Percentiles rank a stretch among this genome's conserved stretches.
phyloP scores from a whole-genome alignment of 1,140 invertebrate species.

The Chelonus insularis region DNA sequence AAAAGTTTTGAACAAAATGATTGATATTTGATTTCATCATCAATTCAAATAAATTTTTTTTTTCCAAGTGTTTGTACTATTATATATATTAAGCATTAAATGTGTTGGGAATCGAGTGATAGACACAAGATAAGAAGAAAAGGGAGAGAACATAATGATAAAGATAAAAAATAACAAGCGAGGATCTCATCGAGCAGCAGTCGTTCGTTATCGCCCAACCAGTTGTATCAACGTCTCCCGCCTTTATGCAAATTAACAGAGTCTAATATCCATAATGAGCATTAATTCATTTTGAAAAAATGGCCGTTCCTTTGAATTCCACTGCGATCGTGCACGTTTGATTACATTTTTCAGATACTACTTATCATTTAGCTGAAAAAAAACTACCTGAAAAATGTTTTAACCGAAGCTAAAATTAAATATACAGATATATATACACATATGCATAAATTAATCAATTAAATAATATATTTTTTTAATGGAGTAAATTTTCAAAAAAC shows the following conservation, averaged over 20 bases:
- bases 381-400: too few relatives aligned
- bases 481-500: too few relatives aligned
- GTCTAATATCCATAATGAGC: conserved; percentile 51
- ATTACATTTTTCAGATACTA: too few relatives aligned
- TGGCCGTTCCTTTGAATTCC: conserved; percentile 32
- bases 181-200: conserved; percentile 24
- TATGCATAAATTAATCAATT: too few relatives aligned
- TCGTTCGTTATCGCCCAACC: conserved; percentile 40
- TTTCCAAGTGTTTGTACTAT: neutral
- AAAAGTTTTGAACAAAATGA: too few relatives aligned
- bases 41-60: too few relatives aligned
- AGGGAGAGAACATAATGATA: conserved; percentile 18
- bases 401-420: too few relatives aligned
- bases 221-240: conserved; percentile 40
- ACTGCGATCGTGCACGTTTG: neutral
- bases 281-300: conserved; percentile 44
- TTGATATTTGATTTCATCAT: too few relatives aligned
- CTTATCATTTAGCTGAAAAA: too few relatives aligned
- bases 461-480: too few relatives aligned
- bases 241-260: conserved; percentile 48
- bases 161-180: conserved; percentile 32
- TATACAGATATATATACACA: too few relatives aligned
- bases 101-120: neutral
- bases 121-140: conserved; percentile 13
- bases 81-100: neutral